Conservation (phyloP, 2,113 vertebrate species). For the Malurus cyaneus region DNA sequence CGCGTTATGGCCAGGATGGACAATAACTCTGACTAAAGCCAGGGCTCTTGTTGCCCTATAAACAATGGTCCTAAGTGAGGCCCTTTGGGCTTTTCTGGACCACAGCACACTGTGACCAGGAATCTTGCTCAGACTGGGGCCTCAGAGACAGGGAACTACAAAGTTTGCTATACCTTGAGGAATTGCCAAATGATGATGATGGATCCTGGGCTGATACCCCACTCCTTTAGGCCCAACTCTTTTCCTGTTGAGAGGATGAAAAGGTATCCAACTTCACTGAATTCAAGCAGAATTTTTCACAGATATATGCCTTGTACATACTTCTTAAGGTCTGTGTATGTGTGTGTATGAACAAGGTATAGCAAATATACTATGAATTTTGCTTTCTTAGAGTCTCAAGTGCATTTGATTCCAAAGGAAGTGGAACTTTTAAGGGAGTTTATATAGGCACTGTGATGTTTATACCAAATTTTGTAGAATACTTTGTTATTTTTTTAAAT, state of each 20-base stretch:
- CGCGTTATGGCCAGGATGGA: fast-evolving
- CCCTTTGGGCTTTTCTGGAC: not conserved
- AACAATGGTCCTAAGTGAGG: not conserved
- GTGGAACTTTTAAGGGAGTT: not conserved
- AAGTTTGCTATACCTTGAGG: not conserved
- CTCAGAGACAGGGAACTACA: not conserved
- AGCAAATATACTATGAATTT: not conserved
- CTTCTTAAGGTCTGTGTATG: not conserved
- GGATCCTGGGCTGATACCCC: not conserved
- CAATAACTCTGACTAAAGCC: not conserved
- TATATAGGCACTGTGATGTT: fast-evolving
- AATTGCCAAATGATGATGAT: fast-evolving
- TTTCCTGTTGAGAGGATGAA: not conserved
- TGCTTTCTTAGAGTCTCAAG: not conserved
- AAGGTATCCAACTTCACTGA: not conserved
- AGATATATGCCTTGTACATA: not conserved
- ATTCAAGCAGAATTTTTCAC: not conserved
- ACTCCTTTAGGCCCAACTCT: fast-evolving
- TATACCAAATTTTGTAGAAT: not conserved
- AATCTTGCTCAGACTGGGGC: not conserved
- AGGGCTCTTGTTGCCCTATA: not conserved
- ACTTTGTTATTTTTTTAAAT: not conserved
- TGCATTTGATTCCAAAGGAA: not conserved
- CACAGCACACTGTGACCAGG: not conserved
- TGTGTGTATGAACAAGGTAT: not conserved